Evolutionary conservation across 2,797 vertebrate species (phyloP), one percentile per base, ranked within the genome.

Genomic region (Picus viridis): DNA sequence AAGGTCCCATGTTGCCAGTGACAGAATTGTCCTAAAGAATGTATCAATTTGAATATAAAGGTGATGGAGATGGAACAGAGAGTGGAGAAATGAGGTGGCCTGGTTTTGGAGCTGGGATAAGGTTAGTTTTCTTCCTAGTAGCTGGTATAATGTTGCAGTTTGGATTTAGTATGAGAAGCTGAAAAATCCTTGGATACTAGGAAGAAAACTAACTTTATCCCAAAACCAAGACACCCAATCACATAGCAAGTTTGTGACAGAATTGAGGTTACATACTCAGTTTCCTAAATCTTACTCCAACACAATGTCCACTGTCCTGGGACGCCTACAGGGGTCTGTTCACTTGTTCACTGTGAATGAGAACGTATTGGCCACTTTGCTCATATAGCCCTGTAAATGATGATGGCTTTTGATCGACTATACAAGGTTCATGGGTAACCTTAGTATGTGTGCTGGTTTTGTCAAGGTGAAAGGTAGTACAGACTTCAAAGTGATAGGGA

Each of bases 401-500:
- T 13, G 23, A 47, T 74, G 71, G 43, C 78, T 80, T 87, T 41
- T 53, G 57, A 41, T 85, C 77, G 71, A n/a, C 43, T 61, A 2
- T 22, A 5, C 32, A 9, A 71, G 39, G 51, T 70, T 82, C 70
- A 71, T 65, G 57, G 71, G 70, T 56, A 82, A 93, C 63, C 63
- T 75, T 32, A 15, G 41, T 39, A 20, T 54, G 19, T 54, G 34
- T 56, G 68, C 68, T 56, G 34, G 34, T 30, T 71, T 39, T 15
- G 27, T 36, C 27, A 56, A 93, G 53, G 84, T 75, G 76, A 72
- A 86, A 88, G 71, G 59, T 12, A 24, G 22, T 11, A 47, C 0
- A 51, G 72, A 41, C 84, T 92, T 92, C 90, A 93, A 92, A 90
- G 90, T 7, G 93, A 83, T 92, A 94, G 92, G 76, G 92, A 89